Base-by-base conservation (phyloP, 2,113 vertebrate species). In the Peromyscus leucopus region DNA sequence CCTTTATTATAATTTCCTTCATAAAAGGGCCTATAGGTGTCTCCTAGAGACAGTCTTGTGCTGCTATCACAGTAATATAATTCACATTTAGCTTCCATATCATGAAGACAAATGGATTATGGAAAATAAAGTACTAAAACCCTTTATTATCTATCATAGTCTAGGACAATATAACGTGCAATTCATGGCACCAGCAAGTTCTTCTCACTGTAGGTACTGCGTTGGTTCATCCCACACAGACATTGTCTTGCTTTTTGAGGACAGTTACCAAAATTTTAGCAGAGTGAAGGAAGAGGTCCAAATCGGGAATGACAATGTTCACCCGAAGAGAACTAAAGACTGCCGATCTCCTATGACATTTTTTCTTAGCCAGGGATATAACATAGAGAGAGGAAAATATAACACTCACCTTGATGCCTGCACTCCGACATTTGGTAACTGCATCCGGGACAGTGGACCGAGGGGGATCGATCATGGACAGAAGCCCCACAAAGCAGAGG, bases 381-480 rank as follows among this genome's bases (percentile, higher is more conserved):
- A 36, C 10, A 11, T 42, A 55, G 1, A 4, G 12, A 33, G 36
- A 90, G 57, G 31, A 87, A 76, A 82, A 9, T 7, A 2, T 7
- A 2, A 72, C 10, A 55, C 97, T 61, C 90, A 99, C 99, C 98
- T 99, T 99, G 97, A 99, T 99, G 10, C 99, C 99, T 7, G 99
- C 99, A 22, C 98, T 99, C 82, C 99, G 99, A 83, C 99, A 99
- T 51, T 99, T 99, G 7, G 98, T 96, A 90, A 99, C 98, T 0
- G 99, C 99, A 0, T 99, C 99, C 0, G 99, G 99, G 79, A 99
- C 99, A 0, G 99, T 99, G 92, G 99, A 99, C 2, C 99, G 98
- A 26, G 99, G 99, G 0, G 99, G 99, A 72, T 99, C 99, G 0
- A 99, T 99, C 99, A 99, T 98, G 0, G 99, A 99, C 36, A 99